Evolutionary conservation across 2,113 vertebrate species (phyloP).

Genomic region (Cariama cristata): DNA sequence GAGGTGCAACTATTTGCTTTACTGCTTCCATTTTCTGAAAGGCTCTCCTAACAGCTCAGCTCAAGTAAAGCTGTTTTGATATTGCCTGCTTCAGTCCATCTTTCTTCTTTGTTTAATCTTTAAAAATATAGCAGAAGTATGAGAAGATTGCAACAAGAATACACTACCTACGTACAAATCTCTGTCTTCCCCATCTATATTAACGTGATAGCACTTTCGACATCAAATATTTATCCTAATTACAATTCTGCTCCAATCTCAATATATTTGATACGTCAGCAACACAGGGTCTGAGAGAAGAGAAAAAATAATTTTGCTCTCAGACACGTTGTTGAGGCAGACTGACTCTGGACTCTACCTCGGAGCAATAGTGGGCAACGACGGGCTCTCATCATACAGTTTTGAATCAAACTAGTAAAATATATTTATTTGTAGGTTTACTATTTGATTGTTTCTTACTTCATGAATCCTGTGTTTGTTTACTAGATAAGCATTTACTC

Average conservation of each 20-base stretch:
- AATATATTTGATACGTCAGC: slow-evolving; percentile 51
- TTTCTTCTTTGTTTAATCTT: slow-evolving; percentile 43
- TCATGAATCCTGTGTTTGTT: not conserved
- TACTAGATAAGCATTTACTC: not conserved
- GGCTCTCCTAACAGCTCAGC: not conserved
- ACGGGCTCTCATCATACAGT: not conserved
- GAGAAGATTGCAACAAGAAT: not conserved
- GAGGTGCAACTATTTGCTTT: slow-evolving; percentile 43
- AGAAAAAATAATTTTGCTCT: not conserved
- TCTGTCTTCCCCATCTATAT: not conserved
- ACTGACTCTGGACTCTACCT: not conserved
- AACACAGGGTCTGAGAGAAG: not conserved
- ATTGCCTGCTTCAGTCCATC: not conserved
- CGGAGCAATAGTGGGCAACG: not conserved
- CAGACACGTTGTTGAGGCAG: not conserved
- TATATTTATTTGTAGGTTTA: not conserved
- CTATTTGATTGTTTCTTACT: not conserved
- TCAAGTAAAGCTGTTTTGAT: slow-evolving; percentile 15
- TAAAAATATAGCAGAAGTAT: not conserved
- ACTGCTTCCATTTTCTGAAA: slow-evolving; percentile 38
- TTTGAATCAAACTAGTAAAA: not conserved
- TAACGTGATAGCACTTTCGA: slow-evolving; percentile 43
- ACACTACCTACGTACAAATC: not conserved
- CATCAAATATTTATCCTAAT: slow-evolving; percentile 69
- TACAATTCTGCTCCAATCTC: slow-evolving; percentile 37